phyloP scores from a whole-genome alignment of 2,113 vertebrate species.

The Conger conger region DNA sequence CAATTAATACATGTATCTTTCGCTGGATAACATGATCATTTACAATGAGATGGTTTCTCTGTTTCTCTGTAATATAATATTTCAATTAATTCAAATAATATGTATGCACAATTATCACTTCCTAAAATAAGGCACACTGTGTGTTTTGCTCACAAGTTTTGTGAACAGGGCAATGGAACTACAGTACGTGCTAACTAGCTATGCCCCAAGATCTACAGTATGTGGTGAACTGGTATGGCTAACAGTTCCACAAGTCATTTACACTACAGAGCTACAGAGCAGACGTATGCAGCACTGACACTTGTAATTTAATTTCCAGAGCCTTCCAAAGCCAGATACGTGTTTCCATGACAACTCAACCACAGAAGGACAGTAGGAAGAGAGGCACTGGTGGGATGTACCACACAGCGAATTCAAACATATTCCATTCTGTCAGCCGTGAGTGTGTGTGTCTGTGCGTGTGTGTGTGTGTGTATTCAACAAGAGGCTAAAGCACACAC shows the following conservation, averaged over 20 bases:
- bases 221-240: constrained; percentile 30
- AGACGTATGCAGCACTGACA: constrained; percentile 14
- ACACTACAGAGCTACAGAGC: constrained; percentile 25
- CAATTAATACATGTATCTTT: background rate
- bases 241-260: constrained; percentile 16
- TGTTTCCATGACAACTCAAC: background rate
- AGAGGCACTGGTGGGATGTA: background rate
- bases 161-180: constrained; percentile 22
- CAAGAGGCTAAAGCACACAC: background rate
- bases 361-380: background rate
- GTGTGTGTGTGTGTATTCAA: background rate
- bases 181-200: constrained; percentile 28
- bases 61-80: background rate
- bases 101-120: background rate
- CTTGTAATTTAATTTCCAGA: constrained; percentile 3
- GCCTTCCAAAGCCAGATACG: background rate
- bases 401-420: background rate
- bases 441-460: background rate
- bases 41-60: background rate
- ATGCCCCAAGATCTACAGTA: constrained; percentile 32
- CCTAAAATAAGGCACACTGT: background rate
- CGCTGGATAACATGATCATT: background rate
- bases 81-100: background rate
- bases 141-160: background rate
- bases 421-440: background rate